phyloP scores from a whole-genome alignment of 2,888 invertebrate genomes.

The Microplitis manilae region DNA sequence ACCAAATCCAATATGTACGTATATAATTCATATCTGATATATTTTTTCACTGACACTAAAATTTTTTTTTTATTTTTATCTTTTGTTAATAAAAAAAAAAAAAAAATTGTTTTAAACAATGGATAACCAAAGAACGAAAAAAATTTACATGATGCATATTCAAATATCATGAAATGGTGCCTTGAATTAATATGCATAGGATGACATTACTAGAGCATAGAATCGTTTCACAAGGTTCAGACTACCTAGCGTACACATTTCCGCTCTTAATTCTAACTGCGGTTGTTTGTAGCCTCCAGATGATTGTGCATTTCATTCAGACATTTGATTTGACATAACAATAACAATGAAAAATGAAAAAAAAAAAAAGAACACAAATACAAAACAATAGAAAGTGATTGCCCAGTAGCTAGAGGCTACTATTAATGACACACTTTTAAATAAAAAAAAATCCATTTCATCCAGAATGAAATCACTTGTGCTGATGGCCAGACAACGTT shows the following conservation, averaged over 20 bases:
- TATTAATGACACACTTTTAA: slow-evolving; percentile 1
- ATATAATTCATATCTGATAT: no score
- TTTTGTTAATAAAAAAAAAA: neutral
- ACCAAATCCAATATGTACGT: no score
- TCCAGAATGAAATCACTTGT: neutral
- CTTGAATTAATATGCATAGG: slow-evolving; percentile 67
- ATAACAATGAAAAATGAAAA: slow-evolving; percentile 8
- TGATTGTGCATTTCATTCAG: slow-evolving; percentile 16
- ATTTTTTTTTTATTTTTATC: slow-evolving; percentile 2
- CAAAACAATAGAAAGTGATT: slow-evolving; percentile 25
- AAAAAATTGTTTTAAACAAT: slow-evolving; percentile 6
- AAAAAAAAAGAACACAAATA: slow-evolving; percentile 14
- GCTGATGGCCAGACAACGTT: slow-evolving; percentile 8
- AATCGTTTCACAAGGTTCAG: slow-evolving; percentile 25
- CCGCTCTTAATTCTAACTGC: slow-evolving; percentile 32
- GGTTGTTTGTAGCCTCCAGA: slow-evolving; percentile 15
- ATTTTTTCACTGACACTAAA: neutral
- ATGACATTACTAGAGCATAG: slow-evolving; percentile 45
- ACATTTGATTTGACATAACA: neutral
- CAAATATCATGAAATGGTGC: slow-evolving; percentile 51
- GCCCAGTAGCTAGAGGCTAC: neutral
- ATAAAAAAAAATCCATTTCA: neutral
- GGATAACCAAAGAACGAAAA: slow-evolving; percentile 14
- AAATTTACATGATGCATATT: slow-evolving; percentile 28
- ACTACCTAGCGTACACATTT: slow-evolving; percentile 17